Conservation (phyloP, 2,113 vertebrate genomes). For the Pithys albifrons region DNA sequence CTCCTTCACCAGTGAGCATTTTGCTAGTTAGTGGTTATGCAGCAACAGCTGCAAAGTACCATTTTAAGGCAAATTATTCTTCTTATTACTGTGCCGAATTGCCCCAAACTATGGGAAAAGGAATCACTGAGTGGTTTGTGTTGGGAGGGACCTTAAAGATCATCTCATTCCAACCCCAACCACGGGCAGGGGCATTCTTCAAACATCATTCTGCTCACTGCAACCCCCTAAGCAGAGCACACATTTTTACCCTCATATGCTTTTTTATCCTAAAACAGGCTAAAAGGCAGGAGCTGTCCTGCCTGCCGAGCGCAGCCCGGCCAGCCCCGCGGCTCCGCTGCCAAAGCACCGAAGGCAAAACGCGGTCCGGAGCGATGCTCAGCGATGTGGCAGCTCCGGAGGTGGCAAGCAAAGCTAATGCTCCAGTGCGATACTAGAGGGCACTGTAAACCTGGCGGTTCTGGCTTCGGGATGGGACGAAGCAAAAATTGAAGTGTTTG, state of each 20-base stretch:
- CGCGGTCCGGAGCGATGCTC: background rate
- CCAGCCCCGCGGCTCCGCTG: background rate
- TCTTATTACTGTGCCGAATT: background rate
- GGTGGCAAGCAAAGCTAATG: conserved; percentile 30
- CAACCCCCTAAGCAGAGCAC: background rate
- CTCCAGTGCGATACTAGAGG: conserved; percentile 57
- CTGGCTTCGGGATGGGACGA: conserved; percentile 7
- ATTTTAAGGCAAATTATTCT: background rate
- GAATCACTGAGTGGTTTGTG: background rate
- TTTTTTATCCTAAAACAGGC: rapidly evolving
- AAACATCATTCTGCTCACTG: background rate
- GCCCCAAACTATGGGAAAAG: background rate
- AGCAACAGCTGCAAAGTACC: conserved; percentile 30
- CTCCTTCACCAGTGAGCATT: background rate
- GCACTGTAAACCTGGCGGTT: conserved; percentile 65
- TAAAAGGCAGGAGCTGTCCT: background rate
- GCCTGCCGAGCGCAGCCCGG: background rate
- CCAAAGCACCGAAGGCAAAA: background rate
- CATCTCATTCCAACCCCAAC: background rate
- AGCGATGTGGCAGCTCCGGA: background rate
- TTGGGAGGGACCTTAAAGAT: background rate
- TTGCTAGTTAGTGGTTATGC: background rate
- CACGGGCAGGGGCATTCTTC: background rate
- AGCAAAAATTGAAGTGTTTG: conserved; percentile 7
- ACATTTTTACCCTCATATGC: rapidly evolving